Evolutionary conservation across 2,113 vertebrate species (phyloP).

Genomic region (Dipodomys merriami): DNA sequence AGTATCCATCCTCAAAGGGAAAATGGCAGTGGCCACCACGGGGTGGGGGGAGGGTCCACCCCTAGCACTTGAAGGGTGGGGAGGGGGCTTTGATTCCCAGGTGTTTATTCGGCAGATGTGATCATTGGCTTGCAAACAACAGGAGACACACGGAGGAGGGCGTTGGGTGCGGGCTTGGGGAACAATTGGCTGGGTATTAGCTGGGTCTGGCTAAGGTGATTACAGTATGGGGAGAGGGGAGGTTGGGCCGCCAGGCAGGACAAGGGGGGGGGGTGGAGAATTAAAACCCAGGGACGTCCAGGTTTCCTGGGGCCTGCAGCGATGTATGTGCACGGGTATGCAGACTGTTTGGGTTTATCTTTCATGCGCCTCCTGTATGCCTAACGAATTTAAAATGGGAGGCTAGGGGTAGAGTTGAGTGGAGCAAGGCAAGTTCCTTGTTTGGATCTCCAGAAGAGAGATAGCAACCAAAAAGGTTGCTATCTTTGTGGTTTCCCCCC

Average conservation of each 20-base stretch:
- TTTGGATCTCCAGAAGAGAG: too few species aligned
- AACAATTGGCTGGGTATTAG: accelerated
- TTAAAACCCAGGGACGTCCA: neutral
- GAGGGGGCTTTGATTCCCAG: neutral
- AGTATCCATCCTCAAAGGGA: neutral
- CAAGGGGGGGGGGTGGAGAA: too few species aligned
- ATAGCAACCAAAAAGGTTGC: neutral
- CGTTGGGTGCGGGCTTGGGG: neutral
- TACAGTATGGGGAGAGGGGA: accelerated
- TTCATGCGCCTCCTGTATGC: too few species aligned
- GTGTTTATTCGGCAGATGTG: neutral
- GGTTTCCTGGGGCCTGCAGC: too few species aligned
- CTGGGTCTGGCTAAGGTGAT: neutral
- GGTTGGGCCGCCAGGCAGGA: too few species aligned
- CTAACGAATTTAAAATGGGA: neutral
- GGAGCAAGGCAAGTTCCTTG: too few species aligned
- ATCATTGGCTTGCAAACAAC: too few species aligned
- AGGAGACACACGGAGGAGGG: accelerated
- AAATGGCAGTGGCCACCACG: accelerated
- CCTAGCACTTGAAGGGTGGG: neutral
- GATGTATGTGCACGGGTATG: neutral
- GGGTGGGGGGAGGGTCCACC: too few species aligned
- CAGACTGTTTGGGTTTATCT: too few species aligned
- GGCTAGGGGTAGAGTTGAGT: too few species aligned
- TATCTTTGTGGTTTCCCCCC: neutral